phyloP scores from a whole-genome alignment of 2,888 invertebrate species.

The Agrochola litura region DNA sequence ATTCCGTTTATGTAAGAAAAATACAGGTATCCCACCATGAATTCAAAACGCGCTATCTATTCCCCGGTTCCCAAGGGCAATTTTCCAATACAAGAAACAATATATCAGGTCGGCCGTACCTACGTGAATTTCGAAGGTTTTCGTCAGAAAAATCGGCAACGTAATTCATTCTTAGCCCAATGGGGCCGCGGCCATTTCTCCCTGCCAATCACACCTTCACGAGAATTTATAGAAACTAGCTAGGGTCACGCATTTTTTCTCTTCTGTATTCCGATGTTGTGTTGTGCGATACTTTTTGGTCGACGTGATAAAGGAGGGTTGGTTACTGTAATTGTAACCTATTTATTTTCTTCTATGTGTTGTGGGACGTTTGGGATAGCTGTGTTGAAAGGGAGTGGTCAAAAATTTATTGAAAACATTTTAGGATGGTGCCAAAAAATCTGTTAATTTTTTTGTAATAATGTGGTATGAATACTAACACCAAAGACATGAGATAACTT shows the following conservation, averaged over 20 bases:
- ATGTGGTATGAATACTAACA: not conserved
- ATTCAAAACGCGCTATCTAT: slow-evolving; percentile 42
- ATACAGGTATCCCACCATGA: slow-evolving; percentile 1
- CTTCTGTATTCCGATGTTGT: slow-evolving; percentile 54
- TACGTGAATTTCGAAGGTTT: slow-evolving; percentile 61
- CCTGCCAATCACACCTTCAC: slow-evolving; percentile 69
- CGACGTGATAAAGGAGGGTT: slow-evolving; percentile 45
- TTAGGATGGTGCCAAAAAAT: not conserved
- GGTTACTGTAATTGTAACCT: slow-evolving; percentile 18
- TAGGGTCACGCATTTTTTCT: slow-evolving; percentile 56
- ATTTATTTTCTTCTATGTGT: slow-evolving; percentile 39
- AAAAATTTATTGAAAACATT: not conserved
- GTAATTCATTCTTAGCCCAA: slow-evolving; percentile 65
- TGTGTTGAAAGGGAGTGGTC: not conserved
- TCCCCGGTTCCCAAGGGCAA: slow-evolving; percentile 51
- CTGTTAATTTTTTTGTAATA: not conserved
- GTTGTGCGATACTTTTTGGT: slow-evolving; percentile 53
- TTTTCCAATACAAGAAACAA: slow-evolving; percentile 64
- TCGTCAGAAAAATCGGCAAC: slow-evolving; percentile 61
- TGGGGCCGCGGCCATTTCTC: slow-evolving; percentile 67
- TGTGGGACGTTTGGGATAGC: not conserved
- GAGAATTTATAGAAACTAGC: slow-evolving; percentile 64
- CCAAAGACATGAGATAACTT: not conserved
- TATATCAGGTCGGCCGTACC: slow-evolving; percentile 55
- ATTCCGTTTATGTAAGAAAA: not conserved